phyloP scores from a whole-genome alignment of 2,797 vertebrate species.

The Microctenopoma lineatum region DNA sequence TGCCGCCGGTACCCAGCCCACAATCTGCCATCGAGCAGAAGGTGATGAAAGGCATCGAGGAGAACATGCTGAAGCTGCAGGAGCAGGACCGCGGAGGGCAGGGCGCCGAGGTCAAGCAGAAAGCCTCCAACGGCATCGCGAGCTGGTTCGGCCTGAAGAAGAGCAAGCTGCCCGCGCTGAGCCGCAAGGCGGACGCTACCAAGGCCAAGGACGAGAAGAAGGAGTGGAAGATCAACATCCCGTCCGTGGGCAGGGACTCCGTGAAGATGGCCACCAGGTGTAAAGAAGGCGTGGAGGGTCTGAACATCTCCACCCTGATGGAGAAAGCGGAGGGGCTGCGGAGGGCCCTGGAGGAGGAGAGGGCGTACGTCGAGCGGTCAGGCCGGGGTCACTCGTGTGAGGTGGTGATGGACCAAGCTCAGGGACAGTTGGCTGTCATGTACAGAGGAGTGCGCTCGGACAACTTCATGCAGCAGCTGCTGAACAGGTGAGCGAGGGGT shows the following conservation, averaged over 20 bases:
- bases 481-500: slow-evolving; percentile 88
- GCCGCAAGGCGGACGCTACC: slow-evolving; percentile 85
- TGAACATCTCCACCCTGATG: slow-evolving; percentile 98
- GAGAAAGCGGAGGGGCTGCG: slow-evolving; percentile 95
- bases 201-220: slow-evolving; percentile 88
- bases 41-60: slow-evolving; percentile 98
- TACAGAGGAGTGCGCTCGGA: slow-evolving; percentile 92
- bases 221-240: slow-evolving; percentile 86
- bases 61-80: slow-evolving; percentile 93
- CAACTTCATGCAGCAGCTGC: slow-evolving; percentile 97
- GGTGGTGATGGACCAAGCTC: slow-evolving; percentile 86
- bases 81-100: slow-evolving; percentile 88
- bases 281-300: slow-evolving; percentile 90
- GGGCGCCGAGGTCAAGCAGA: slow-evolving; percentile 87
- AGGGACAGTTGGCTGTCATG: slow-evolving; percentile 90
- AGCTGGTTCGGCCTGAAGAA: slow-evolving; percentile 96
- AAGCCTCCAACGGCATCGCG: slow-evolving; percentile 91
- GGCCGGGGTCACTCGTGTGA: slow-evolving; percentile 82
- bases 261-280: slow-evolving; percentile 83
- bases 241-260: slow-evolving; percentile 87
- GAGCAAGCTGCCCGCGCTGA: slow-evolving; percentile 93
- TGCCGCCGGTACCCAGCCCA: slow-evolving; percentile 63
- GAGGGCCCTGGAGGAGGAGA: slow-evolving; percentile 93
- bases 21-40: slow-evolving; percentile 96
- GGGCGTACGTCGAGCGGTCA: slow-evolving; percentile 91